Evolutionary conservation across 2,797 vertebrate species (phyloP), one percentile per base, ranked within the genome.

Genomic region (Oceanodroma leucorhoa): DNA sequence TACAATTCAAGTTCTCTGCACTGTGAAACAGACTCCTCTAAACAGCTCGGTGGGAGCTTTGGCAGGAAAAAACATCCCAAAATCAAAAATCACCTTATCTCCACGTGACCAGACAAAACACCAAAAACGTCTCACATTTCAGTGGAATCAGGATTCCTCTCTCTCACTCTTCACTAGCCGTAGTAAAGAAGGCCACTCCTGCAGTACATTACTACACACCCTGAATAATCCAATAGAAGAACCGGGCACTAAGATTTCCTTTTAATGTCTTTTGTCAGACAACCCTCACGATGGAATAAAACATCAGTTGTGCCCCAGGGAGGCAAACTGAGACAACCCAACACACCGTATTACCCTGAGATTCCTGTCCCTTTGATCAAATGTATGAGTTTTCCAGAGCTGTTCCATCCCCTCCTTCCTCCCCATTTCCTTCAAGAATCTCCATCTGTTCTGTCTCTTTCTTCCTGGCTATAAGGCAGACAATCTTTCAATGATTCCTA

Each of bases 281-380:
- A 88, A 51, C 10, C 29, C 18, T 77, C 60, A 54, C 8, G 3
- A 76, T 13, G 15, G 20, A 79, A 22, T 57, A 45, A 83, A 81
- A 21, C 17, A 60, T 29, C 43, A 26, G 32, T 32, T 50, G n/a
- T 45, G 34, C 14, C 9, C 19, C 30, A 57, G 4, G 23, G 19
- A 77, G 10, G 36, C 0, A 5, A 71, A 73, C 17, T 15, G 11
- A 1, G 0, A 13, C 50, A 86, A 40, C 14, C 15, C 16, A 61
- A 51, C 26, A 67, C 17, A 71, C 9, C 0, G 0, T 18, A 67
- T 22, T 34, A 58, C 27, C 6, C 21, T 41, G 11, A 75, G 66
- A 79, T 58, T 81, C 40, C 26, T 22, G 14, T 38, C 29, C 62
- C 24, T 48, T 15, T 30, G 12, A 81, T 30, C 46, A 66, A 50